Conservation (phyloP, 2,797 vertebrate species). For the Cossypha heuglini region DNA sequence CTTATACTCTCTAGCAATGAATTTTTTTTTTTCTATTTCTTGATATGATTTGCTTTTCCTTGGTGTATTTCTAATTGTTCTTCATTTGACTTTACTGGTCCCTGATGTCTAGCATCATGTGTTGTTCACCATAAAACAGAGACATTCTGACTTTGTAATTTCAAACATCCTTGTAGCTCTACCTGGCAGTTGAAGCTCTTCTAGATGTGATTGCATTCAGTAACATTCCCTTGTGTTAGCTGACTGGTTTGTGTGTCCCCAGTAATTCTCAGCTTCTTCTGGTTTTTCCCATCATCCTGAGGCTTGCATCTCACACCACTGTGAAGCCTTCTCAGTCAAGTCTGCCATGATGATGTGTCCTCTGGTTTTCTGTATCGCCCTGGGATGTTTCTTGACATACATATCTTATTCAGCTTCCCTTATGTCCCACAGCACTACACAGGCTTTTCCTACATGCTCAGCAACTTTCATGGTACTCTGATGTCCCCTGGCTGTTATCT, state of each 20-base stretch:
- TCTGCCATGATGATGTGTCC: neutral
- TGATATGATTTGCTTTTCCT: neutral
- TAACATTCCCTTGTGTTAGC: neutral
- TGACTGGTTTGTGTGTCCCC: neutral
- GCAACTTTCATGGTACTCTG: conserved; percentile 32
- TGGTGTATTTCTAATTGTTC: neutral
- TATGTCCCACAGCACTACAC: neutral
- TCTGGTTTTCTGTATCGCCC: neutral
- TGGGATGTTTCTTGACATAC: neutral
- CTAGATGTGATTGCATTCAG: neutral
- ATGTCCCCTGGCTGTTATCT: conserved; percentile 50
- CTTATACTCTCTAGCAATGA: conserved; percentile 6
- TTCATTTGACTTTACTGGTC: neutral
- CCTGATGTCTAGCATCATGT: neutral
- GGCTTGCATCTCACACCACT: neutral
- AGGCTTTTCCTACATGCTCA: conserved; percentile 32
- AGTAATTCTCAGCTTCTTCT: neutral
- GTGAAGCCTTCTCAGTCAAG: neutral
- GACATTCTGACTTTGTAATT: neutral
- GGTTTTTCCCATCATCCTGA: neutral
- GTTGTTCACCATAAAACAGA: neutral
- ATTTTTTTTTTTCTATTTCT: neutral
- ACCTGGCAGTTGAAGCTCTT: neutral
- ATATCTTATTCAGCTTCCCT: neutral
- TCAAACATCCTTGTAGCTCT: neutral